A percentile compares a stretch with the other conserved stretches of the same genome.
Conservation (phyloP, 2,797 vertebrate species). For the Anguilla marmorata region DNA sequence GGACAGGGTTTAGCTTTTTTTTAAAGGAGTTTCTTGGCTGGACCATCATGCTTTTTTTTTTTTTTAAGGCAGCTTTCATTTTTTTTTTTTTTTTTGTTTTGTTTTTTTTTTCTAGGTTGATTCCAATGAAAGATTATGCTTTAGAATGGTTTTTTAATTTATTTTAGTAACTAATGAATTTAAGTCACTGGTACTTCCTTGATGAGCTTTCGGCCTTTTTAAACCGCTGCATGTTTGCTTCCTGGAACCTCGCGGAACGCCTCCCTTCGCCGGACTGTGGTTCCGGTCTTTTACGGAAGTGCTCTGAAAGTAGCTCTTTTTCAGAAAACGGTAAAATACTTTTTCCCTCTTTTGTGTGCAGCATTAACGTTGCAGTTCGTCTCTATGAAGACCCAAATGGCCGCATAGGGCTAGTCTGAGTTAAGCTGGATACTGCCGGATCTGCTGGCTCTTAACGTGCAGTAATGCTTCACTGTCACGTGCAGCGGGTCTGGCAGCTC, state of each 20-base stretch:
- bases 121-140: conserved; percentile 11
- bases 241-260: neutral
- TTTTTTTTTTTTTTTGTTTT: conserved; percentile 21
- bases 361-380: neutral
- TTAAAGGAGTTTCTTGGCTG: conserved; percentile 33
- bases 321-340: neutral
- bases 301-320: conserved; percentile 2
- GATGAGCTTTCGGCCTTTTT: conserved; percentile 16
- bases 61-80: conserved; percentile 30
- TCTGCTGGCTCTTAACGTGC: neutral
- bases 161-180: conserved; percentile 36
- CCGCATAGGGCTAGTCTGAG: neutral
- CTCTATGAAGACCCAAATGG: neutral
- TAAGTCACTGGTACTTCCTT: conserved; percentile 33
- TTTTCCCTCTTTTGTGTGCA: neutral
- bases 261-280: neutral
- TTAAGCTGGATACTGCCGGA: neutral
- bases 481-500: neutral
- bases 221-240: neutral
- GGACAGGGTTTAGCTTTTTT: conserved; percentile 19
- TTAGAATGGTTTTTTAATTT: conserved; percentile 33
- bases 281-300: neutral
- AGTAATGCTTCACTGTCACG: neutral
- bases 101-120: conserved; percentile 13
- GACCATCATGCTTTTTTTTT: conserved; percentile 18